phyloP scores from a whole-genome alignment of 2,888 invertebrate genomes.

The Lepeophtheirus nordmannii region DNA sequence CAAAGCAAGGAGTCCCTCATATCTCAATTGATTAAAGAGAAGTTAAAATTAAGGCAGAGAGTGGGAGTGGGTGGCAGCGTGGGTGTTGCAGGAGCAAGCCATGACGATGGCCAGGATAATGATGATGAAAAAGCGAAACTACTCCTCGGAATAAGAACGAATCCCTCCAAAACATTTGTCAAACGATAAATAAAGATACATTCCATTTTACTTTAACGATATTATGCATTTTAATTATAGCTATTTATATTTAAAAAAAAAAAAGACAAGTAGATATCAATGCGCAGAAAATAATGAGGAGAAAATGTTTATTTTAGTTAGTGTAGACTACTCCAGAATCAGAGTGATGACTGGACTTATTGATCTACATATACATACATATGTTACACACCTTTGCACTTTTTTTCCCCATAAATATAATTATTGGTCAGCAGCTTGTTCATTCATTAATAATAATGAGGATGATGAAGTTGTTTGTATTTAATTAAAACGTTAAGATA shows the following conservation, averaged over 20 bases:
- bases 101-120: conserved; percentile 25
- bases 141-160: conserved; percentile 26
- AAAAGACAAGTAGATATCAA: too few relatives aligned
- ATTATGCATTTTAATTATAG: not conserved
- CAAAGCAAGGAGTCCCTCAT: conserved; percentile 73
- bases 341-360: too few relatives aligned
- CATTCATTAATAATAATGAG: too few relatives aligned
- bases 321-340: too few relatives aligned
- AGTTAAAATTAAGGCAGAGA: conserved; percentile 3
- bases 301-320: too few relatives aligned
- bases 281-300: too few relatives aligned
- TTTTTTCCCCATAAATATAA: too few relatives aligned
- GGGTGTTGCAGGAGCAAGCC: conserved; percentile 25
- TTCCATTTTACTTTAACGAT: not conserved
- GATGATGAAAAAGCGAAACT: conserved; percentile 29
- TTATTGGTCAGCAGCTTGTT: too few relatives aligned
- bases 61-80: not conserved
- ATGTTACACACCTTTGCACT: too few relatives aligned
- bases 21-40: conserved; percentile 45
- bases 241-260: not conserved
- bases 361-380: too few relatives aligned
- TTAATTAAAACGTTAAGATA: too few relatives aligned
- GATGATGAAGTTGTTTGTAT: too few relatives aligned
- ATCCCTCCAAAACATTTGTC: not conserved
- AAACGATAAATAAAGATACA: not conserved